Percentiles rank a stretch among this genome's conserved stretches.
phyloP scores from a whole-genome alignment of 2,888 invertebrate genomes.

The Limnephilus lunatus region DNA sequence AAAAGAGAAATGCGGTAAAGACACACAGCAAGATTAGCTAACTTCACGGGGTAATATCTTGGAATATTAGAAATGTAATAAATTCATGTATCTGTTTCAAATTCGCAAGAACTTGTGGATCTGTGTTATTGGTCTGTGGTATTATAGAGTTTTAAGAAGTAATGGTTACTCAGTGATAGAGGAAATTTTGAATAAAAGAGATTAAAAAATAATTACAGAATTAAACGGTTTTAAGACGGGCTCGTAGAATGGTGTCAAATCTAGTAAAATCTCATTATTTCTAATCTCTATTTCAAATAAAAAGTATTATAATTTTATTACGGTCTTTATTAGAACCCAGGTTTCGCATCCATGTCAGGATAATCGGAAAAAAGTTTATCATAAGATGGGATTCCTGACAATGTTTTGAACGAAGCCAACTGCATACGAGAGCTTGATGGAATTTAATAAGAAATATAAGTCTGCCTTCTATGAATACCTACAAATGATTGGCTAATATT shows the following conservation, averaged over 20 bases:
- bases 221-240: not conserved
- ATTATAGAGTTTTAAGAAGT: not conserved
- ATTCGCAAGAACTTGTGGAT: not conserved
- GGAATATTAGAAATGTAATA: constrained; percentile 50
- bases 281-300: not conserved
- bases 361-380: not conserved
- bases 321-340: too few species aligned
- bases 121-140: not conserved
- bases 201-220: not conserved
- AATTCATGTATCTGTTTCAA: constrained; percentile 20
- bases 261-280: too few species aligned
- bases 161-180: not conserved
- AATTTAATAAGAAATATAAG: not conserved
- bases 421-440: not conserved
- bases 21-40: constrained; percentile 29
- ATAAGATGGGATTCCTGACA: not conserved
- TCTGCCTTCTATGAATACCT: too few species aligned
- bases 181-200: not conserved
- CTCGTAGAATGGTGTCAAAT: not conserved
- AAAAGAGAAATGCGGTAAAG: constrained; percentile 54
- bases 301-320: too few species aligned
- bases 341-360: not conserved
- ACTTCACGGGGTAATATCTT: constrained; percentile 18
- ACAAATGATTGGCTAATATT: too few species aligned
- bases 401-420: not conserved